Base-by-base conservation (phyloP, 1,140 invertebrate genomes). In the Neodiprion lecontei region DNA sequence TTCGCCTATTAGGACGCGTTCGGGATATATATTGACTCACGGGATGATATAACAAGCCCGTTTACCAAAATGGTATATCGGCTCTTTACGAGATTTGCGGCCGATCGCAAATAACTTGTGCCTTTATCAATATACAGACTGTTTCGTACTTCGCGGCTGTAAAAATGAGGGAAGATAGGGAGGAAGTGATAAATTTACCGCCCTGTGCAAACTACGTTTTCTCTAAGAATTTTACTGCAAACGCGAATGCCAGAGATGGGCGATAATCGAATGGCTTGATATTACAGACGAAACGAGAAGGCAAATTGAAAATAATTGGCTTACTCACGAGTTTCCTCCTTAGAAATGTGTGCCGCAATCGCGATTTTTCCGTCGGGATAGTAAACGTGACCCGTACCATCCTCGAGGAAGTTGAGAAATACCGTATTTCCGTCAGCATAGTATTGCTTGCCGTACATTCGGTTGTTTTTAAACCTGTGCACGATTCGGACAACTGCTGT, bases 351-450 rank as follows among this genome's bases (percentile, higher is more conserved):
- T 48, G 79, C 65, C 70, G 72, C 73, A 21, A 80, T 66, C 7
- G 82, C 80, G 67, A 80, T 72, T 72, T 75, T 72, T 47, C 79
- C 78, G 14, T 79, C 77, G n/a, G 82, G 81, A 78, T 84, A 81
- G 76, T 79, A 84, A 23, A 84, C 72, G 71, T 79, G 67, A 9
- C 74, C 78, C 9, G 69, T 65, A n/a, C 73, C 74, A 48, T 83
- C 77, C 9, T 66, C 4, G 65, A 70, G 72, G 28, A 80, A 81
- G 71, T 77, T 75, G 23, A 81, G 67, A 66, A 85, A 78, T 8
- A 68, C 11, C 28, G 69, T 80, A 21, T 72, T 50, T 48, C 67
- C 74, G 1, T 82, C 76, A 65, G 76, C 48, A 72, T 82, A 82
- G 70, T 77, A 82, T 28, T 23, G 17, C 48, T 11, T 77, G 9